Evolutionary conservation across 2,113 vertebrate genomes (phyloP), one percentile per base, ranked within the genome.

Genomic region (Anser cygnoides): DNA sequence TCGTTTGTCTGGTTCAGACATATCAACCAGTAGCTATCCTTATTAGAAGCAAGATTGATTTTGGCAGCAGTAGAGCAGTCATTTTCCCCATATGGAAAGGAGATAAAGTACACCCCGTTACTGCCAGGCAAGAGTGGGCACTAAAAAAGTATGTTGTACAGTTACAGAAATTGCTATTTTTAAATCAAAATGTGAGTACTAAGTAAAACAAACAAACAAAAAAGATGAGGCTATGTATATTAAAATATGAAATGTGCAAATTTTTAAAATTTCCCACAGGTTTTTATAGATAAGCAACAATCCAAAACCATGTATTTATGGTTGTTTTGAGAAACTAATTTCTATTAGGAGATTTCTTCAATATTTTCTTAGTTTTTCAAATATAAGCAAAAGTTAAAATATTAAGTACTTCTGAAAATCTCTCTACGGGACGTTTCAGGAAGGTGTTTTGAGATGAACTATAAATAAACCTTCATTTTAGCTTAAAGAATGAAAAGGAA

Each of bases 391-490:
- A 92, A 86, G 41, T 74, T 93, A 59, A 90, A 89, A 77, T 89
- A 81, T 71, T 84, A 77, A 83, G 54, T 86, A 61, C 39, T 74
- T 90, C 43, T 80, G 76, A 93, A 89, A 92, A 81, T 90, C 62
- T 16, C 68, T 93, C 52, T 77, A 77, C 83, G 49, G 31, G 50
- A 58, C 76, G 23, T 95, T 94, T 93, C 72, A 86, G 50, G 71
- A 86, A 84, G 31, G 63, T 92, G 50, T 86, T 87, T 46, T 80
- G 72, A 87, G 55, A 62, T 37, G 67, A 74, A 61, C 76, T 92
- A 46, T 94, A 93, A 95, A 92, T 94, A 92, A 95, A 71, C 2
- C 19, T 77, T 43, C 18, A 37, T 90, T 84, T 87, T 92, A 77
- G 73, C 62, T 84, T 71, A 89, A 92, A 77, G 65, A 87, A 39